Conservation (phyloP, 37 sponge, comb jelly and placozoan species). For the Eunapius fragilis region DNA sequence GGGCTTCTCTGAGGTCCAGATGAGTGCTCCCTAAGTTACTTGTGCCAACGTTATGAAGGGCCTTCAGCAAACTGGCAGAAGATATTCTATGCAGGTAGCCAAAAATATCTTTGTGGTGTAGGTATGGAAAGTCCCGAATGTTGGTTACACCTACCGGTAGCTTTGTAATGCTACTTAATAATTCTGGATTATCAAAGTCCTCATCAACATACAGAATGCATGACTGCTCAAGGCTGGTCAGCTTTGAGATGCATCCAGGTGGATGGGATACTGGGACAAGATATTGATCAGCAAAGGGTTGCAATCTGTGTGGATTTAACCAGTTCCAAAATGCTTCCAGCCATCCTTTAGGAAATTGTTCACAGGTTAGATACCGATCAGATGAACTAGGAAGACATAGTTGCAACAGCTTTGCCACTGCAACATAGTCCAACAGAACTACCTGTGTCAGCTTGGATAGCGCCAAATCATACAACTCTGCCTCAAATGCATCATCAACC, state of each 20-base stretch:
- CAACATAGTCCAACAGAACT: background rate
- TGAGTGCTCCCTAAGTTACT: background rate
- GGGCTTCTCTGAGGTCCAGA: background rate
- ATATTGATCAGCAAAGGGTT: background rate
- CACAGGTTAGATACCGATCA: too few relatives aligned
- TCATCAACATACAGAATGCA: background rate
- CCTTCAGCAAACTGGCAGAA: background rate
- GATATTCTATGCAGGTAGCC: background rate
- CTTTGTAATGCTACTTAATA: background rate
- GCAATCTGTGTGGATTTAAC: background rate
- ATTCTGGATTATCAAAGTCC: background rate
- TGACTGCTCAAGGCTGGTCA: background rate
- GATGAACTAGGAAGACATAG: background rate
- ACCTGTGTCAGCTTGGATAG: conserved; percentile 2
- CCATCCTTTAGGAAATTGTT: background rate
- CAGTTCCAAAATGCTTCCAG: conserved; percentile 41
- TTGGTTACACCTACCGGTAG: background rate
- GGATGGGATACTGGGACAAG: conserved; percentile 9
- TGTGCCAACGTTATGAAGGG: background rate
- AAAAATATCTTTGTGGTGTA: background rate
- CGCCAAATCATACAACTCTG: conserved; percentile 21
- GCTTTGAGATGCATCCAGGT: background rate
- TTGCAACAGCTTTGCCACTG: conserved; percentile 5
- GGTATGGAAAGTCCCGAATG: background rate
- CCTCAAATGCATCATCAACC: conserved; percentile 3